Conservation (phyloP, 1,140 invertebrate genomes). For the Aphelenchoides fujianensis region DNA sequence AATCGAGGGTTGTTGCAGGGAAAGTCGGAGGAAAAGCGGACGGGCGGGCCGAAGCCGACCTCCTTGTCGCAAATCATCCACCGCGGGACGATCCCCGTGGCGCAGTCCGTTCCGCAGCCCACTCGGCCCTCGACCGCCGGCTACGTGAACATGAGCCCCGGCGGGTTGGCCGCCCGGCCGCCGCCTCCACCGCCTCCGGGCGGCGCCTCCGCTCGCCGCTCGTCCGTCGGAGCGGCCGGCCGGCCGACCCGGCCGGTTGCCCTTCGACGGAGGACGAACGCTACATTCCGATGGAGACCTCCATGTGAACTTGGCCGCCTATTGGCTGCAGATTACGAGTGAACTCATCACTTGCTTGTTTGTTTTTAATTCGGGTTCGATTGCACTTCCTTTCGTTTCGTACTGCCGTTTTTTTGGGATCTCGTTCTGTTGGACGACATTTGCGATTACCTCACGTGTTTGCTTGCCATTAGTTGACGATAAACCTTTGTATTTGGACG, state of each 20-base stretch:
- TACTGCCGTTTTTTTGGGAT: background rate
- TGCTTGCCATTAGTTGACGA: too few relatives aligned
- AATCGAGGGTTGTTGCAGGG: too few relatives aligned
- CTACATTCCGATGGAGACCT: conserved; percentile 20
- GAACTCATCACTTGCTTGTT: background rate
- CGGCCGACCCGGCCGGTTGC: conserved; percentile 6
- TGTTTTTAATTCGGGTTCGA: background rate
- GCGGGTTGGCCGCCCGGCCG: background rate
- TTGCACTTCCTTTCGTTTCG: background rate
- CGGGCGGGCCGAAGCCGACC: background rate
- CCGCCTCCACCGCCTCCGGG: conserved; percentile 8
- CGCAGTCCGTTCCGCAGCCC: background rate
- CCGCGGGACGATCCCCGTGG: conserved; percentile 17
- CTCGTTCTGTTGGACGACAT: too few relatives aligned
- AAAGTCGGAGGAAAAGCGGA: conserved; percentile 15
- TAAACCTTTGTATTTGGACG: too few relatives aligned
- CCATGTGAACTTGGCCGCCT: too few relatives aligned
- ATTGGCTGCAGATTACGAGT: too few relatives aligned
- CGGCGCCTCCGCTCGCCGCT: too few relatives aligned
- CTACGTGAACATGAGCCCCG: conserved; percentile 9
- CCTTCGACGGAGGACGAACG: conserved; percentile 9
- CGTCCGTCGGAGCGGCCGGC: background rate
- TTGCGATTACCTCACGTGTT: too few relatives aligned
- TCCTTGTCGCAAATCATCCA: conserved; percentile 12
- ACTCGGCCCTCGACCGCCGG: background rate